These are phyloP conservation scores for Lanistes nyassanus DNA, from an alignment of 1,140 invertebrate species.

Conservation along the genomic window DNA sequence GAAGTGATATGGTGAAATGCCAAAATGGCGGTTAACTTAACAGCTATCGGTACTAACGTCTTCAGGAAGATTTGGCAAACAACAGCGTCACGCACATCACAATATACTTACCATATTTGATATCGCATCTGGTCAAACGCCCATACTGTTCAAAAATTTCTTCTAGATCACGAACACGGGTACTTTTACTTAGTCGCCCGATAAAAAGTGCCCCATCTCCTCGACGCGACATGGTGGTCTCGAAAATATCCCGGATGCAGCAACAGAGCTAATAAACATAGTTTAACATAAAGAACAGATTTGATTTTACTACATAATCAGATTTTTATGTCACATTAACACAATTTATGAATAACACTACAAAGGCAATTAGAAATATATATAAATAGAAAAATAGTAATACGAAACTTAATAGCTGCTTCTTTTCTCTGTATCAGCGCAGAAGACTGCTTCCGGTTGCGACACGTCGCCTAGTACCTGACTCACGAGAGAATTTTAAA, in stretches of 20 bases:
- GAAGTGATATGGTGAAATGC: no score
- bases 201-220: constrained; percentile 55
- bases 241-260: neutral
- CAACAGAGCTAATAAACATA: neutral
- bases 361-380: neutral
- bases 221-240: constrained; percentile 25
- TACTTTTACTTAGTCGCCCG: constrained; percentile 56
- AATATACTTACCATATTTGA: constrained; percentile 66
- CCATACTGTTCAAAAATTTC: constrained; percentile 74
- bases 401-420: neutral
- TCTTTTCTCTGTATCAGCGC: neutral
- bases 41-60: no score
- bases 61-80: no score
- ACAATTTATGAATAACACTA: neutral
- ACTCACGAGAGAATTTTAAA: no score
- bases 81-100: no score
- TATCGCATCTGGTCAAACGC: constrained; percentile 63
- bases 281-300: neutral
- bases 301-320: neutral
- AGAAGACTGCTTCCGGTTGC: no score
- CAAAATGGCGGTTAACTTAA: no score
- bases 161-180: constrained; percentile 72
- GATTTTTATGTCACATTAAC: neutral
- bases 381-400: neutral
- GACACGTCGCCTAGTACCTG: no score